These are phyloP conservation scores for Clarias fuscus DNA, from an alignment of 2,797 vertebrate genomes.

Conservation along the genomic window DNA sequence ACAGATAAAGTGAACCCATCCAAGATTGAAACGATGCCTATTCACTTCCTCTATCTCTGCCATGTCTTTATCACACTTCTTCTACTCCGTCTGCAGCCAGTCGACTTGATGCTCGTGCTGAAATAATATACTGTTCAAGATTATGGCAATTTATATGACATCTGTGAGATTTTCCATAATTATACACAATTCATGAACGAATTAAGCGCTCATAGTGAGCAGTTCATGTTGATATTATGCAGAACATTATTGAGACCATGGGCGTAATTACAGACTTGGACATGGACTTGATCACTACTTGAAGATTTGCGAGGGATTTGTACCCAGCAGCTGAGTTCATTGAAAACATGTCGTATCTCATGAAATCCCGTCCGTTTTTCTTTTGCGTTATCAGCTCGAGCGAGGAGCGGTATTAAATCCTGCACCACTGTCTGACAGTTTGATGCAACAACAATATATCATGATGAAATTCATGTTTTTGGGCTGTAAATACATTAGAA, in stretches of 20 bases:
- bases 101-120: background rate
- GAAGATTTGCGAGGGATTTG: background rate
- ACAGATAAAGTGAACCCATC: background rate
- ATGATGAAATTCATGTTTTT: background rate
- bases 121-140: background rate
- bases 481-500: background rate
- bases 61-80: background rate
- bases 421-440: background rate
- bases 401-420: background rate
- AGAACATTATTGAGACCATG: background rate
- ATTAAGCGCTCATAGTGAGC: background rate
- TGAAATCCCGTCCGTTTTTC: background rate
- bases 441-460: constrained; percentile 7
- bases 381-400: background rate
- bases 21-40: background rate
- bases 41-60: background rate
- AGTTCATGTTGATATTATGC: background rate
- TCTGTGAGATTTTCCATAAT: too few relatives aligned
- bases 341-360: background rate
- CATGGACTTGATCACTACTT: background rate
- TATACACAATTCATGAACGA: background rate
- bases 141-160: background rate
- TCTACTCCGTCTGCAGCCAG: background rate
- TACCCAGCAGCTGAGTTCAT: background rate
- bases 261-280: background rate